Conservation (phyloP, 2,888 invertebrate genomes). For the Gasteruption jaculator region DNA sequence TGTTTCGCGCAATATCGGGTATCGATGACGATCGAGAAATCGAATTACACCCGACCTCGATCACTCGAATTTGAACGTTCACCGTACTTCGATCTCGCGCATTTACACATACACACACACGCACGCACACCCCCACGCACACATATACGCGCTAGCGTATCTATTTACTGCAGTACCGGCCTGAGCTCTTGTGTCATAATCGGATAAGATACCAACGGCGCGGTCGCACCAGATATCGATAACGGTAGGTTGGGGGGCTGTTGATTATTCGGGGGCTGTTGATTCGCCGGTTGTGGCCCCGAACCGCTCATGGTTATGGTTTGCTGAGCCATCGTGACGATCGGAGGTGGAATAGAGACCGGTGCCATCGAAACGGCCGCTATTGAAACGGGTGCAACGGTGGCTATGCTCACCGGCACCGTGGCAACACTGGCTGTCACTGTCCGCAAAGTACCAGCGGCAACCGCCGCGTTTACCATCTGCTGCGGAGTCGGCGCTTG, state of each 20-base stretch:
- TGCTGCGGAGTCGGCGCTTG: constrained; percentile 54
- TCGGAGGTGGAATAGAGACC: constrained; percentile 56
- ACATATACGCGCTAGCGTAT: too few species aligned
- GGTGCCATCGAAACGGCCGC: constrained; percentile 57
- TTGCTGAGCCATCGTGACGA: constrained; percentile 59
- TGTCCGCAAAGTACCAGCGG: constrained; percentile 53
- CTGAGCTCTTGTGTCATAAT: constrained; percentile 60
- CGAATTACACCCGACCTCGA: too few species aligned
- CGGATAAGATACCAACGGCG: constrained; percentile 63
- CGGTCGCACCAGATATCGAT: constrained; percentile 60
- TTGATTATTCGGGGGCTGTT: constrained; percentile 50
- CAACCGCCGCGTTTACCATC: constrained; percentile 50
- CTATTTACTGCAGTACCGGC: constrained; percentile 40
- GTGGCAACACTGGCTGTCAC: constrained; percentile 60
- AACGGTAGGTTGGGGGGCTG: constrained; percentile 52
- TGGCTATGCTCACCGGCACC: constrained; percentile 60
- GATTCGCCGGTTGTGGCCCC: constrained; percentile 45
- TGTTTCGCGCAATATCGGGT: too few species aligned
- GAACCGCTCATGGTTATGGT: constrained; percentile 48
- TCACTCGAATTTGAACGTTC: too few species aligned
- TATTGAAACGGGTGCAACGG: constrained; percentile 60
- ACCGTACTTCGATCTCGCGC: too few species aligned
- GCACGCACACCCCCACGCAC: too few species aligned
- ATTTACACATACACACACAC: too few species aligned
- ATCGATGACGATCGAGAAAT: too few species aligned